Evolutionary conservation across 2,888 invertebrate genomes (phyloP), one percentile per base, ranked within the genome.

Genomic region (Agrenia bidenticulata): DNA sequence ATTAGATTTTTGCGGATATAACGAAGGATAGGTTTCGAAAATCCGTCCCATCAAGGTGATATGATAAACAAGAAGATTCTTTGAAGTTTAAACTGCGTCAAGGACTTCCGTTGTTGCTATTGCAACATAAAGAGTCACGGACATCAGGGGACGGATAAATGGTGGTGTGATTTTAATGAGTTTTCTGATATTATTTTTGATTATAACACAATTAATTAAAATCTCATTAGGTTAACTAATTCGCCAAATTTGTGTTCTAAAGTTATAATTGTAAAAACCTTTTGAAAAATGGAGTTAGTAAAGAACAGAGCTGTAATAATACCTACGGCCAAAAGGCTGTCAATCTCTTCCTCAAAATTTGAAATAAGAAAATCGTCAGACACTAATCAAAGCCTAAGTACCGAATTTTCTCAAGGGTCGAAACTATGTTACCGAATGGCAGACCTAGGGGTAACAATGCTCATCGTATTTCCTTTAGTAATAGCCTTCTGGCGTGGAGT

Each of bases 401-500:
- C 54, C 2, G 39, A 21, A 5, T 19, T 49, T 1, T 57, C 55
- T 9, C 27, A 49, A 39, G 53, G 50, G n/a, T 57, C 63, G 7
- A 63, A 53, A 19, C 21, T 65, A 41, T 69, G 65, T 41, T 69
- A 64, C 61, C 61, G 71, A 37, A 27, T 66, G 26, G 60, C 64
- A 19, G 71, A 71, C 27, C 49, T 71, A 19, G 49, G 61, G 9
- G 54, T 66, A 32, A 60, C 60, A 2, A 55, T 66, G 37, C 21
- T 61, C 17, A 26, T 73, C 9, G 63, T 73, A 23, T 67, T 73
- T 24, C 73, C 73, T 1, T 42, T 73, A 41, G 68, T 63, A 13
- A 73, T 73, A 54, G 69, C 59, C 19, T 73, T 74, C 61, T 74
- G 74, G 74, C 50, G 74, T 23, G 74, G 74, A 15, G 70, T 74